Conservation (phyloP, 1,140 invertebrate genomes). For the Octopus bimaculoides region DNA sequence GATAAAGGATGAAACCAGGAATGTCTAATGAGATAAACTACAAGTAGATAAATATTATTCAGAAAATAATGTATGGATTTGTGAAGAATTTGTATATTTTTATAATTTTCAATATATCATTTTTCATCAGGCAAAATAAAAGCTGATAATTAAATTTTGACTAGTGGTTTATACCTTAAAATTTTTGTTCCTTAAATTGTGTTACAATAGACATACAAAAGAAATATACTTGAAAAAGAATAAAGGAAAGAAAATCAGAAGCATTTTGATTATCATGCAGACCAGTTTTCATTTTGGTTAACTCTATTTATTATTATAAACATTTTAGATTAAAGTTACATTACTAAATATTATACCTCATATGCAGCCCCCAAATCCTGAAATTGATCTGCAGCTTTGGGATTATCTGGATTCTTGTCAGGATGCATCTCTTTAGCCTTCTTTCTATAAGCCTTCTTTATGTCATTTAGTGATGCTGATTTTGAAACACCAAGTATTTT, state of each 20-base stretch:
- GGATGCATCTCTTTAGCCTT: conserved; percentile 97
- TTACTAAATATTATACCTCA: conserved; percentile 63
- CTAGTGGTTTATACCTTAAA: conserved; percentile 2
- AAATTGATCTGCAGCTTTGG: conserved; percentile 87
- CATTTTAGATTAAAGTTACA: too few species aligned
- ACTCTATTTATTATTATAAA: too few species aligned
- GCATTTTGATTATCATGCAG: too few species aligned
- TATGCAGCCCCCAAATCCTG: conserved; percentile 96
- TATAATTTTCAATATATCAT: too few species aligned
- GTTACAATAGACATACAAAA: conserved; percentile 10
- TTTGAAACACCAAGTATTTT: conserved; percentile 82
- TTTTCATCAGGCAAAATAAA: too few species aligned
- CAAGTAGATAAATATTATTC: too few species aligned
- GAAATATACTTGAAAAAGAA: neutral
- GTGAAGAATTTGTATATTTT: too few species aligned
- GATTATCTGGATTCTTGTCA: conserved; percentile 96
- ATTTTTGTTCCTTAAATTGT: conserved; percentile 11
- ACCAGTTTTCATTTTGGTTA: too few species aligned
- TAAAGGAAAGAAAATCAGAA: neutral
- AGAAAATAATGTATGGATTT: too few species aligned
- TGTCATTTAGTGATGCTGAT: conserved; percentile 85
- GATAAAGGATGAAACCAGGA: too few species aligned
- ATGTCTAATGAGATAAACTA: too few species aligned
- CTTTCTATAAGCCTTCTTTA: conserved; percentile 96
- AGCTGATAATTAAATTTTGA: too few species aligned